phyloP scores from a whole-genome alignment of 2,888 invertebrate genomes.

The Sinotaia quadrata region DNA sequence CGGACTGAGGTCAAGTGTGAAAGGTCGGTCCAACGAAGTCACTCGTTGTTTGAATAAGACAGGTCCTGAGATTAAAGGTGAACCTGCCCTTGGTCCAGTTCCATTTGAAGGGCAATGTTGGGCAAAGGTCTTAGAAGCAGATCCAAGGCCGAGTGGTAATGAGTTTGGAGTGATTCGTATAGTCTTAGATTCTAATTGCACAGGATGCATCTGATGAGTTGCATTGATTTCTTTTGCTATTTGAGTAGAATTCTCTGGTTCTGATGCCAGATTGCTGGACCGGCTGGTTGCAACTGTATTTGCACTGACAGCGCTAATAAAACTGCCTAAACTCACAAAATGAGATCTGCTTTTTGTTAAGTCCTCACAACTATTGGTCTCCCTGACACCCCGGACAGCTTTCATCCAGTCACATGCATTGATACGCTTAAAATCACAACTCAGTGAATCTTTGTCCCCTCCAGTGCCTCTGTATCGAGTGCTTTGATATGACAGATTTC shows the following conservation, averaged over 20 bases:
- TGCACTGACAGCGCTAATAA: too few species aligned
- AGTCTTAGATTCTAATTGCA: too few species aligned
- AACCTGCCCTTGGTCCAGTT: neutral
- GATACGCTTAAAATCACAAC: neutral
- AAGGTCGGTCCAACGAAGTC: conserved; percentile 15
- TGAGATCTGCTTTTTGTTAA: too few species aligned
- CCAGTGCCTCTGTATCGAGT: conserved; percentile 10
- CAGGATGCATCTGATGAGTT: too few species aligned
- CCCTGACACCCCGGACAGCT: neutral
- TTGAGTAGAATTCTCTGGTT: too few species aligned
- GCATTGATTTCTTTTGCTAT: too few species aligned
- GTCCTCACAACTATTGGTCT: neutral
- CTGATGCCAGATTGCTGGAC: too few species aligned
- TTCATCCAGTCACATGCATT: neutral
- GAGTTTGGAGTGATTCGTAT: too few species aligned
- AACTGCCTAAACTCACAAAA: too few species aligned
- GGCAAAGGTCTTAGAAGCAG: neutral
- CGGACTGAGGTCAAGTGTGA: conserved; percentile 36
- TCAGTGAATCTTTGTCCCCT: neutral
- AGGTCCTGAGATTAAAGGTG: neutral
- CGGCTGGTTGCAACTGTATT: too few species aligned
- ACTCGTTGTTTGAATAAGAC: conserved; percentile 21
- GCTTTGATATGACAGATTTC: conserved; percentile 16
- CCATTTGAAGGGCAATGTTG: neutral
- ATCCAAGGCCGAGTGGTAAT: neutral